These are phyloP conservation scores for Sigmodon hispidus DNA, from an alignment of 2,113 vertebrate genomes.

Conservation along the genomic window DNA sequence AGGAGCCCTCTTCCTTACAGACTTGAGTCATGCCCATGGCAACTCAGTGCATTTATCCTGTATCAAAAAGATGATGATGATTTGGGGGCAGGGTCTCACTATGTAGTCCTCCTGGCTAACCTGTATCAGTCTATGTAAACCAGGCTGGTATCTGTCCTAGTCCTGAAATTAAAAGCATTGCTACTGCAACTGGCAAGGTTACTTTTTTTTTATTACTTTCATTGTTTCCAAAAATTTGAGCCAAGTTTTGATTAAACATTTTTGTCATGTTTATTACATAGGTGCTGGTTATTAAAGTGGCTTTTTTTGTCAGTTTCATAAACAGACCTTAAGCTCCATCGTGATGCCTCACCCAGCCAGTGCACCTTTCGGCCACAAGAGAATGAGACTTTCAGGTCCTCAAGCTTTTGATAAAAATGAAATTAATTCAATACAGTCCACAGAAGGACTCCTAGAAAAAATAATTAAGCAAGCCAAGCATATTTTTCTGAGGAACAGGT, in stretches of 20 bases:
- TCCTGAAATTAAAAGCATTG: neutral
- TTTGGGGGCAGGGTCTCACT: neutral
- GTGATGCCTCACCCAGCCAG: conserved; percentile 97
- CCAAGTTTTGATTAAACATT: neutral
- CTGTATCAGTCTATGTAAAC: neutral
- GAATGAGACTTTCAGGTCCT: conserved; percentile 94
- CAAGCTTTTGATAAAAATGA: conserved; percentile 96
- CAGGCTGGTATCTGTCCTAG: neutral
- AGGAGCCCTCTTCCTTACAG: neutral
- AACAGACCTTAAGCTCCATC: conserved; percentile 95
- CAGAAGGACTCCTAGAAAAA: conserved; percentile 97
- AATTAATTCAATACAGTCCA: conserved; percentile 91
- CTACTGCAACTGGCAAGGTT: neutral
- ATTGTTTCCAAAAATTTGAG: neutral
- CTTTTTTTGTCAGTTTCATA: conserved; percentile 92
- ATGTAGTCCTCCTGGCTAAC: neutral
- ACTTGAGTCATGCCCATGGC: neutral
- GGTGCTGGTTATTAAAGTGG: neutral
- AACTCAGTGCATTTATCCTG: neutral
- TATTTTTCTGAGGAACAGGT: conserved; percentile 97
- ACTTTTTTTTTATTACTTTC: neutral
- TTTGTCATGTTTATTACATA: neutral
- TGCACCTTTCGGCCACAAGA: conserved; percentile 96
- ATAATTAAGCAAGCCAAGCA: conserved; percentile 99
- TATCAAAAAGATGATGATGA: neutral